Evolutionary conservation across 2,113 vertebrate species (phyloP).

Genomic region (Pongo pygmaeus): DNA sequence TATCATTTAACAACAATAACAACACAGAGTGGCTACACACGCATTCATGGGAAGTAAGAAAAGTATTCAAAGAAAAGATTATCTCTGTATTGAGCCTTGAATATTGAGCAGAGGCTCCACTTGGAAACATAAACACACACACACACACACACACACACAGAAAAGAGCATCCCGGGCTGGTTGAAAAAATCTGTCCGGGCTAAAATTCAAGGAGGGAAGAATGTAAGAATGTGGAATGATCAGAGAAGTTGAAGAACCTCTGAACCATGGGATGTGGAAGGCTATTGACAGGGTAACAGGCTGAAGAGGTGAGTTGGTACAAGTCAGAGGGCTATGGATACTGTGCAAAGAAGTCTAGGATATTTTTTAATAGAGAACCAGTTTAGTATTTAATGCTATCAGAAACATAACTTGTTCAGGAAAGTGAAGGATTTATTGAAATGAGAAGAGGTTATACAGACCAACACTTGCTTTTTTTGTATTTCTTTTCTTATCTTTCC

Average conservation of each 20-base stretch:
- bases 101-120: background rate
- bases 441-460: background rate
- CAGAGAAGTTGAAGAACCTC: background rate
- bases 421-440: background rate
- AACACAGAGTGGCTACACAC: background rate
- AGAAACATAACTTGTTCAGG: background rate
- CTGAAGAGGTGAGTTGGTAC: background rate
- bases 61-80: background rate
- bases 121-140: background rate
- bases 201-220: background rate
- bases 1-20: background rate
- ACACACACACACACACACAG: background rate
- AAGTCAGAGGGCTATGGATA: background rate
- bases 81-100: background rate
- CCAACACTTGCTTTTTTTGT: background rate
- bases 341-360: background rate
- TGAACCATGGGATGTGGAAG: background rate
- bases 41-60: background rate
- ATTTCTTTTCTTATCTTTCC: background rate
- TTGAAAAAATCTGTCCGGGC: no score
- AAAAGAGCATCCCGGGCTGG: background rate
- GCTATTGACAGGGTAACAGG: background rate
- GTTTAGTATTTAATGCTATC: background rate
- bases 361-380: background rate
- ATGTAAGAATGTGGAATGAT: background rate